Conservation (phyloP, 92 coral and sea anemone genomes). For the Paramuricea clavata region DNA sequence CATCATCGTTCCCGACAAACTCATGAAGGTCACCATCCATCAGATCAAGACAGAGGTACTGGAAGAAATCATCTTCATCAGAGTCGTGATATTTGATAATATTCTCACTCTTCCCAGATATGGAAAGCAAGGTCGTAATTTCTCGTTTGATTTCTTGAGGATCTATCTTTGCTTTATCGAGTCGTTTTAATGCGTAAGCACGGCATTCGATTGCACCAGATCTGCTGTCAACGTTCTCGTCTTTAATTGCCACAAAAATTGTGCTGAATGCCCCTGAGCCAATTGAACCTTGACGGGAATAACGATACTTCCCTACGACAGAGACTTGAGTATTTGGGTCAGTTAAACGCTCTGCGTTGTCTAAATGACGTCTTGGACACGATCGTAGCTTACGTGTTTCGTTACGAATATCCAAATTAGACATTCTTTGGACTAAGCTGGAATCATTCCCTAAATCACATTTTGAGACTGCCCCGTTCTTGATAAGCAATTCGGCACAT, state of each 20-base stretch:
- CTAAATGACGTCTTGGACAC: slow-evolving; percentile 9
- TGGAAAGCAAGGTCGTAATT: slow-evolving; percentile 54
- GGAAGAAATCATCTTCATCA: slow-evolving; percentile 50
- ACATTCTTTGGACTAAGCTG: not conserved
- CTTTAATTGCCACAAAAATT: slow-evolving; percentile 72
- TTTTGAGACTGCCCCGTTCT: not conserved
- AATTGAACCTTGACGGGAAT: slow-evolving; percentile 26
- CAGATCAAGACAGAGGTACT: slow-evolving; percentile 65
- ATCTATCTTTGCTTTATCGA: slow-evolving; percentile 38
- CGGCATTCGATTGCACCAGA: slow-evolving; percentile 52
- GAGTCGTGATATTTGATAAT: slow-evolving; percentile 54
- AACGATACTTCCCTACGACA: slow-evolving; percentile 56
- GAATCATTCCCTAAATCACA: not conserved
- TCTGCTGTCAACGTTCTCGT: slow-evolving; percentile 26
- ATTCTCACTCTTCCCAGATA: slow-evolving; percentile 51
- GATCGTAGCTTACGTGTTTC: slow-evolving; percentile 12
- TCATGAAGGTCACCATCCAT: slow-evolving; percentile 76
- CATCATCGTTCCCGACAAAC: slow-evolving; percentile 24
- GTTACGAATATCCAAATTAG: not conserved
- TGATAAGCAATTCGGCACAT: not conserved
- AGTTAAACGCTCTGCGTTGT: slow-evolving; percentile 4
- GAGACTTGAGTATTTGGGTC: not conserved
- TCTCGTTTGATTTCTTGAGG: slow-evolving; percentile 58
- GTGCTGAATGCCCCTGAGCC: slow-evolving; percentile 73
- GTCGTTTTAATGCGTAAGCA: slow-evolving; percentile 70